Conservation (phyloP, 2,113 vertebrate species). For the Zootoca vivipara region DNA sequence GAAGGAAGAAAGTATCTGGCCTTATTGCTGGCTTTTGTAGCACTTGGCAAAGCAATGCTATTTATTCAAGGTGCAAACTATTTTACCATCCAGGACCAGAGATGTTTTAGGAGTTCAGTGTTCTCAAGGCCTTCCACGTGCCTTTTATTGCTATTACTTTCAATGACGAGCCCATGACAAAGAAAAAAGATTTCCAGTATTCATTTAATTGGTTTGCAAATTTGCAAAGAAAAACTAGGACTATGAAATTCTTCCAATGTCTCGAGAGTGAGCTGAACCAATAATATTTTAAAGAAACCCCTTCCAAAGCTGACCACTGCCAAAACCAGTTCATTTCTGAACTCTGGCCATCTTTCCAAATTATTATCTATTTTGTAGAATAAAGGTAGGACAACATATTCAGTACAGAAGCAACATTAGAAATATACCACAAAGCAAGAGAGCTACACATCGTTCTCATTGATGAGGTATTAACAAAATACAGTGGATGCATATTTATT, state of each 20-base stretch:
- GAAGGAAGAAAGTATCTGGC: background rate
- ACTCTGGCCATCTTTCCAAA: background rate
- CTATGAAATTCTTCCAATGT: background rate
- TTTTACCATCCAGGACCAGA: background rate
- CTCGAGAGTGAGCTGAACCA: background rate
- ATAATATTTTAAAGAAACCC: background rate
- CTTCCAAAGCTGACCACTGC: background rate
- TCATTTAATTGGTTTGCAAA: background rate
- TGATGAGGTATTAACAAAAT: background rate
- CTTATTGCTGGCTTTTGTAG: background rate
- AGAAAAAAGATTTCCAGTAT: background rate
- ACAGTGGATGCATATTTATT: background rate
- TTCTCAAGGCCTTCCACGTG: background rate
- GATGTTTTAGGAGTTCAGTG: background rate
- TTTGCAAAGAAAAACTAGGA: background rate
- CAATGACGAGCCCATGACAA: background rate
- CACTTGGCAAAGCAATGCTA: background rate
- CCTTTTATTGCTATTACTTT: background rate
- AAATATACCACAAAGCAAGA: background rate
- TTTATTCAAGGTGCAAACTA: background rate
- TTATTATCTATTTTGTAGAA: background rate
- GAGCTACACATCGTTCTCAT: background rate
- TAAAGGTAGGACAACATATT: background rate
- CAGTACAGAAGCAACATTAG: background rate
- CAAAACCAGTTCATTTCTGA: fast-evolving